Conservation (phyloP, 37 sponge, comb jelly and placozoan genomes). For the Theonella swinhoei region DNA sequence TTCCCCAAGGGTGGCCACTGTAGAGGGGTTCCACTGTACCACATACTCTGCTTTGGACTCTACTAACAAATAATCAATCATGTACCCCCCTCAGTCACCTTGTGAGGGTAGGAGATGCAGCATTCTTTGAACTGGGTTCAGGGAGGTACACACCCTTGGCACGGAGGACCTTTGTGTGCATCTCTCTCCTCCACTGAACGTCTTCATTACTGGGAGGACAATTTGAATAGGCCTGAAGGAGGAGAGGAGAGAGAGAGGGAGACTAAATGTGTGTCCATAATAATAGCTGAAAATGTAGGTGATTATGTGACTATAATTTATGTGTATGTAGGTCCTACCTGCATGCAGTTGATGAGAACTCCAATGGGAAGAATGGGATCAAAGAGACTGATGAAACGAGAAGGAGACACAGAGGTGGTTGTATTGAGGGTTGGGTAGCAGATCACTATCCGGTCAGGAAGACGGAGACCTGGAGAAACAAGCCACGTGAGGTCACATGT, state of each 20-base stretch:
- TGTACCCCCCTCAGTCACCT: no score
- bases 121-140: constrained; percentile 1
- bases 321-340: constrained; percentile 14
- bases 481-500: no score
- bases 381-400: constrained; percentile 78
- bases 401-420: constrained; percentile 58
- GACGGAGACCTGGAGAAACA: constrained; percentile 54
- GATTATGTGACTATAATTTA: no score
- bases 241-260: neutral
- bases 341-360: constrained; percentile 78
- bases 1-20: no score
- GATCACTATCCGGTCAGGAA: constrained; percentile 83
- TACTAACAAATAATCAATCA: no score
- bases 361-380: constrained; percentile 92
- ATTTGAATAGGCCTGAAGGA: constrained; percentile 58
- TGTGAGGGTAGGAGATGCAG: neutral
- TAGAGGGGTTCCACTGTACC: no score
- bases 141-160: constrained; percentile 42
- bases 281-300: no score
- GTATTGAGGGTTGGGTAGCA: constrained; percentile 66
- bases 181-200: constrained; percentile 22
- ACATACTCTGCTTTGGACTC: no score
- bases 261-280: no score
- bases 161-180: constrained; percentile 16
- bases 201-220: constrained; percentile 23